Conservation (phyloP, 1,140 invertebrate species). For the Heterodera schachtii region DNA sequence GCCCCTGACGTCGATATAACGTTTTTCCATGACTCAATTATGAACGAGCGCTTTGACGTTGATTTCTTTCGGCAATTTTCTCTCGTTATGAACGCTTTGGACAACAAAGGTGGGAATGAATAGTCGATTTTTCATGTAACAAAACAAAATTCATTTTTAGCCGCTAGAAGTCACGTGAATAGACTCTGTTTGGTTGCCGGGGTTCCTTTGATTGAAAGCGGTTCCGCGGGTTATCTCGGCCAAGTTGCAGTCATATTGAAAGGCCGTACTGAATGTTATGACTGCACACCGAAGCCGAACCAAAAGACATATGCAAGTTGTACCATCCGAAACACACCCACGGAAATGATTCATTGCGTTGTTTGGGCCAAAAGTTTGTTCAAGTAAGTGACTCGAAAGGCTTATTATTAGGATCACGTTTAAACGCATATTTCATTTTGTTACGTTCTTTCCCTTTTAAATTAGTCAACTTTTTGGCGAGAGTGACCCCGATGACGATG, state of each 20-base stretch:
- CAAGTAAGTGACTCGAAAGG: constrained; percentile 73
- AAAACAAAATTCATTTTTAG: constrained; percentile 63
- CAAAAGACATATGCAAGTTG: constrained; percentile 84
- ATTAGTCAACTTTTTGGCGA: constrained; percentile 93
- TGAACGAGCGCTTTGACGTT: constrained; percentile 83
- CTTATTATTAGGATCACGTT: background rate
- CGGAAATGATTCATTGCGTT: constrained; percentile 97
- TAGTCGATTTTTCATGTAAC: constrained; percentile 20
- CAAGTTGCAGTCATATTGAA: constrained; percentile 74
- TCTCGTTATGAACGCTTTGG: constrained; percentile 92
- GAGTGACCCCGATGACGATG: constrained; percentile 91
- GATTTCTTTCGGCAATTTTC: constrained; percentile 89
- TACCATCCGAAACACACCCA: constrained; percentile 98
- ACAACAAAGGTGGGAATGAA: constrained; percentile 84
- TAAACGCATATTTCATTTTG: background rate
- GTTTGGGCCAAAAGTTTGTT: constrained; percentile 99
- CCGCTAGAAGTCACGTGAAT: constrained; percentile 96
- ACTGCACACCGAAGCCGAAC: constrained; percentile 78
- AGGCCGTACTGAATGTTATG: constrained; percentile 84
- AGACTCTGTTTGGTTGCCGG: constrained; percentile 94
- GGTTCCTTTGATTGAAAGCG: constrained; percentile 91
- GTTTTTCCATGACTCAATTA: constrained; percentile 90
- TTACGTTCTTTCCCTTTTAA: constrained; percentile 32
- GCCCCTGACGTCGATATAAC: constrained; percentile 81
- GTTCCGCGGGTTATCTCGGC: constrained; percentile 92